phyloP scores from a whole-genome alignment of 2,888 invertebrate genomes.

The Cephus runcator region DNA sequence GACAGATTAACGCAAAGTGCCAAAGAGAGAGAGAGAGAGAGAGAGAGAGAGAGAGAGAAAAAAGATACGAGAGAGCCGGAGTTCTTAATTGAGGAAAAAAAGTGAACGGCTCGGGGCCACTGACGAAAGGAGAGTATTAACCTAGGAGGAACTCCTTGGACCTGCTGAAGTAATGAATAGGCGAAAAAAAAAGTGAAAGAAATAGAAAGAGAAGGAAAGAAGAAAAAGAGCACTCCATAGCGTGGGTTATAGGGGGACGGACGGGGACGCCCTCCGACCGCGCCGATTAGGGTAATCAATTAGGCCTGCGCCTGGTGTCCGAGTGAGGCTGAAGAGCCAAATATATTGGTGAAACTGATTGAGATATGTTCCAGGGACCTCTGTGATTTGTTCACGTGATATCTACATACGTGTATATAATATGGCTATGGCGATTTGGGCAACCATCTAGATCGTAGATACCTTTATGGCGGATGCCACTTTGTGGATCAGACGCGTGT shows the following conservation, averaged over 20 bases:
- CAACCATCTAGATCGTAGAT: neutral
- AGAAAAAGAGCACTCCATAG: neutral
- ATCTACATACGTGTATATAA: neutral
- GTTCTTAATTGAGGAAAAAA: neutral
- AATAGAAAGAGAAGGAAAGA: neutral
- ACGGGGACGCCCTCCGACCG: neutral
- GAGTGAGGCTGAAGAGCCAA: neutral
- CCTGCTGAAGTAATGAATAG: neutral
- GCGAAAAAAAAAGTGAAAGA: neutral
- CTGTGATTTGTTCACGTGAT: neutral
- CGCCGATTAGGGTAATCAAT: neutral
- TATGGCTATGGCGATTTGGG: neutral
- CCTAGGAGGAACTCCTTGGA: neutral
- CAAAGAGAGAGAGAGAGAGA: neutral
- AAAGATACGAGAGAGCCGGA: neutral
- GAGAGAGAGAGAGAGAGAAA: neutral
- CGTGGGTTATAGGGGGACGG: neutral
- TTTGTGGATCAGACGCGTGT: neutral
- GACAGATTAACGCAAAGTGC: neutral
- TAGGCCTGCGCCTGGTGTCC: neutral
- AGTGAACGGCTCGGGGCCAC: neutral
- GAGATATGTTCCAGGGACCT: neutral
- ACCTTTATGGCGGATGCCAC: neutral
- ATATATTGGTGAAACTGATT: neutral
- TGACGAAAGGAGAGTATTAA: neutral